Evolutionary conservation across 2,113 vertebrate genomes (phyloP), one percentile per base, ranked within the genome.

Genomic region (Pomatorhinus ruficollis): DNA sequence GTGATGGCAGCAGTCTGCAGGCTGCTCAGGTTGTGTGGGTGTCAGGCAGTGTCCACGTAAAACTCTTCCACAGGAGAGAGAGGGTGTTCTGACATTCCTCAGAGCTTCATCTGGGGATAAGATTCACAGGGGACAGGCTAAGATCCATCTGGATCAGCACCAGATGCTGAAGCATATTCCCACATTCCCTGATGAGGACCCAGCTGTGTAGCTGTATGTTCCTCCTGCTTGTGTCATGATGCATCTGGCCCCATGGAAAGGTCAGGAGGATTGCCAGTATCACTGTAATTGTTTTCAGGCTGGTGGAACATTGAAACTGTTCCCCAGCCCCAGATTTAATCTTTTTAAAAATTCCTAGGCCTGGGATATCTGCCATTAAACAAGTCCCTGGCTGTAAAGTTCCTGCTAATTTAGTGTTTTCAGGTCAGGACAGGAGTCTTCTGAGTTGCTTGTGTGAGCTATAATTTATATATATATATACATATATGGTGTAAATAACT

Each of bases 201-300:
- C 13, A 59, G 23, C 27, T 79, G 0, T 13, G 14, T 5, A 69
- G 53, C 54, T 52, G 6, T 50, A 12, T 2, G 1, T 10, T 35
- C 23, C 45, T 83, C n/a, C 70, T 75, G 74, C 64, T 84, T 53
- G 1, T 50, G 5, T 53, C 22, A 7, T 0, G 0, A 19, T 50
- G 49, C 30, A 40, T 42, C 60, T 53, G 64, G n/a, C 28, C 30
- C 47, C 4, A 2, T 68, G 61, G 76, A 63, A 63, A 82, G 56
- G 75, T 63, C 77, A 56, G 28, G 52, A 66, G 12, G 20, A 49
- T 69, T 92, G 31, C 53, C n/a, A 61, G 19, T 20, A 61, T 28
- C 2, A 2, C 50, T 74, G 0, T 39, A 24, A 52, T 75, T 84
- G 11, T 78, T 77, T 71, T 76, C 39, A 68, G 78, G 16, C 47